Base-by-base conservation (phyloP, 2,888 invertebrate species). In the Liopterus haemorrhoidalis region DNA sequence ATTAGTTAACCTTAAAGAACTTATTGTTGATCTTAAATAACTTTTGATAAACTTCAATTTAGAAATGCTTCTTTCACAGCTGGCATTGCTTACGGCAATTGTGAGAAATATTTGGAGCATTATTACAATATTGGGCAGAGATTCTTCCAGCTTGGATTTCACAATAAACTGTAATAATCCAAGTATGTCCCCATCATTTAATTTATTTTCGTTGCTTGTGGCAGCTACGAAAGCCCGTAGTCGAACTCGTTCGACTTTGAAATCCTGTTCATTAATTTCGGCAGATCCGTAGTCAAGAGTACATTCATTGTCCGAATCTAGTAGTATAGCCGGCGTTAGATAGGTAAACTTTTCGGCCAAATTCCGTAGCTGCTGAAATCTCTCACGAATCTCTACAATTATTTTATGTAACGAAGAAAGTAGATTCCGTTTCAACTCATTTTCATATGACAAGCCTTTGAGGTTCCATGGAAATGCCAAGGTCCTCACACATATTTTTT, bases 331-430 rank as follows among this genome's bases (percentile, higher is more conserved):
- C 11, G 30, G 6, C 30, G 30, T 30, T 9, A 30, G 8, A 30
- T 9, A 30, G 12, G 30, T 12, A 30, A 30, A 30, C 11, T 11
- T 30, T 5, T 11, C 11, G 9, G 30, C 30, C 30, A 30, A 30
- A 30, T 30, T 30, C 30, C 12, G 30, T 9, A 30, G 30, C 30
- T 30, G 30, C 30, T 30, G 30, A 30, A 30, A 30, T 11, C 30
- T 6, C 30, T 30, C 11, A 30, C 11, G 30, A 46, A 41, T 46
- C 45, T 46, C 46, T 33, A 14, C 21, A 46, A 20, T 41, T 20
- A 41, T 15, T 40, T 14, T 40, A 40, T 40, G 24, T 42, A 43
- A 22, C 35, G 12, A 43, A 43, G 40, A 22, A 43, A 43, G 19
- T 22, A 22, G 9, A 14, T 21, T 43, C 35, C 25, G 43, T 43